Base-by-base conservation (phyloP, 2,888 invertebrate genomes). In the Meghimatium bilineatum region DNA sequence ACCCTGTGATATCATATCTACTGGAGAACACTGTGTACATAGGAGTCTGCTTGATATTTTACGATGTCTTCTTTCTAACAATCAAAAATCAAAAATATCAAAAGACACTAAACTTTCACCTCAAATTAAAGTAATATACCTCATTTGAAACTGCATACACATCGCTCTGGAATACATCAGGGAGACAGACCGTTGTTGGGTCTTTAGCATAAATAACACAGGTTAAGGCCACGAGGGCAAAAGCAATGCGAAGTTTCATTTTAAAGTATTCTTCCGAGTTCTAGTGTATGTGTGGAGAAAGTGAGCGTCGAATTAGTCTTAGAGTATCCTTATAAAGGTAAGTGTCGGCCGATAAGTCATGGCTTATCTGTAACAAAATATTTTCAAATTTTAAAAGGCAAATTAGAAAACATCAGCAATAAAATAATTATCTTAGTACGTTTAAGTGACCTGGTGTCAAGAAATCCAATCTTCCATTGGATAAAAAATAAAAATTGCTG, bases 101-200 rank as follows among this genome's bases (percentile, higher is more conserved):
- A n/a, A n/a, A n/a, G n/a, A n/a, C n/a, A n/a, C n/a, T n/a, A n/a
- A n/a, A n/a, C n/a, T n/a, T n/a, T n/a, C n/a, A n/a, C n/a, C n/a
- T n/a, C n/a, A n/a, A n/a, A n/a, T n/a, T n/a, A n/a, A n/a, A n/a
- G n/a, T n/a, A 69, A 69, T 23, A 23, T 10, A 69, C 69, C 6
- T 38, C 36, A 26, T 20, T 38, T 38, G 69, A 23, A 38, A 36
- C 10, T 6, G 69, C 36, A 26, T 74, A 74, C 14, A 74, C 49
- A 20, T 74, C 74, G 29, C 49, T 49, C 20, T 74, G 44, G 74
- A 74, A 74, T 12, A 49, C 52, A 1, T 74, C 74, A 49, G 74
- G 74, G 32, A 74, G 49, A 6, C 77, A 77, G 14, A 77, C n/a
- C 20, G 56, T 63, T n/a, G 77, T 63, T 20, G 63, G 60, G 26